phyloP scores from a whole-genome alignment of 2,888 invertebrate species.

The Belgica antarctica region DNA sequence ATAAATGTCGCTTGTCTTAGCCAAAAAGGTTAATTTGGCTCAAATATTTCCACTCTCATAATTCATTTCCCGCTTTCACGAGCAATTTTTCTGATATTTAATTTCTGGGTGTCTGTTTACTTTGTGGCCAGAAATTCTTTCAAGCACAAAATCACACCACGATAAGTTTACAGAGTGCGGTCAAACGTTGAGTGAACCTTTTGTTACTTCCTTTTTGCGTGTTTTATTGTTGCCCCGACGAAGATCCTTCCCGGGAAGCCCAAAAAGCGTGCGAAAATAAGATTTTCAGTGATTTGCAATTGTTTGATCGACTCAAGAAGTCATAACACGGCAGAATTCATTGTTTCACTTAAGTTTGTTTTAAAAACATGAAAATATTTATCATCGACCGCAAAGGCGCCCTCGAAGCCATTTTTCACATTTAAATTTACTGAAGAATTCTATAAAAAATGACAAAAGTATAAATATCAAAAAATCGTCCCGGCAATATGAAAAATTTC shows the following conservation, averaged over 20 bases:
- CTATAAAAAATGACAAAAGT: neutral
- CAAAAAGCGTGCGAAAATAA: neutral
- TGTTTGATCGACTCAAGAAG: neutral
- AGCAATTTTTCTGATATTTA: conserved; percentile 37
- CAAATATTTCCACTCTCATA: neutral
- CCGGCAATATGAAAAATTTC: conserved; percentile 15
- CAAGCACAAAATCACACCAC: conserved; percentile 8
- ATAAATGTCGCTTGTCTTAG: neutral
- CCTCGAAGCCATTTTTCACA: neutral
- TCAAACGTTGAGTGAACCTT: neutral
- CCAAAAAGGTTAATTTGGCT: neutral
- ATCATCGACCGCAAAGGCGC: neutral
- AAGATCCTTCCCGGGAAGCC: conserved; percentile 3
- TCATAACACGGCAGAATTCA: neutral
- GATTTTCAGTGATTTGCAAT: neutral
- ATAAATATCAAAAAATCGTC: conserved; percentile 12
- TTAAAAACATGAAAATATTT: too few relatives aligned
- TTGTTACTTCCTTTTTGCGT: neutral
- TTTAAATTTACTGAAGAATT: neutral
- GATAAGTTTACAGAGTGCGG: conserved; percentile 14
- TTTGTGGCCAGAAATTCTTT: neutral
- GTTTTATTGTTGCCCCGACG: neutral
- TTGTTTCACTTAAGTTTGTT: too few relatives aligned
- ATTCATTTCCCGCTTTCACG: neutral
- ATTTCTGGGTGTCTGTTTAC: conserved; percentile 33